phyloP scores from a whole-genome alignment of 2,113 vertebrate genomes.

The Platycercus adscitus region DNA sequence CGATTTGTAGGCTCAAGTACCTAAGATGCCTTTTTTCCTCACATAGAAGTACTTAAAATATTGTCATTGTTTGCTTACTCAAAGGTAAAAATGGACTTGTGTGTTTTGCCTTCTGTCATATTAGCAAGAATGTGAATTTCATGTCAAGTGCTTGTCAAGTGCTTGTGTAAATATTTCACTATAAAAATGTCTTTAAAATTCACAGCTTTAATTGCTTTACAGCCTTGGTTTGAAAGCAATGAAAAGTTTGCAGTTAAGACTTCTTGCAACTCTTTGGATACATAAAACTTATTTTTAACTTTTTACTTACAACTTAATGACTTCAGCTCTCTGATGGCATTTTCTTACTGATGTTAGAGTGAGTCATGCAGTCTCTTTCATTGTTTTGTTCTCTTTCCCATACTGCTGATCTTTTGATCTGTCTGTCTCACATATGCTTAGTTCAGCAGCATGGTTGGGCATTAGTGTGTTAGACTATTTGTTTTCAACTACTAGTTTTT shows the following conservation, averaged over 20 bases:
- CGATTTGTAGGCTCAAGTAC: neutral
- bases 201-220: neutral
- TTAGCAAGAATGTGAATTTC: neutral
- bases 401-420: neutral
- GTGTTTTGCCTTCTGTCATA: neutral
- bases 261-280: neutral
- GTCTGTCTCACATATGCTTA: neutral
- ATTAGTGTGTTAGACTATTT: neutral
- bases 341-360: neutral
- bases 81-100: neutral
- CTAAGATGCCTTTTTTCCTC: neutral
- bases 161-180: neutral
- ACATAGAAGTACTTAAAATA: neutral
- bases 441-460: neutral
- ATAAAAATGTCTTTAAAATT: neutral
- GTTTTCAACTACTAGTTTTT: neutral
- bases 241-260: neutral
- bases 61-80: neutral
- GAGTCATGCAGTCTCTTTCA: neutral
- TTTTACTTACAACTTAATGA: conserved; percentile 9
- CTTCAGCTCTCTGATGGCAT: neutral
- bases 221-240: neutral
- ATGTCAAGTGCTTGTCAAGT: neutral
- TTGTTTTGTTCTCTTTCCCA: neutral
- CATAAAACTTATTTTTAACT: conserved; percentile 21